phyloP scores from a whole-genome alignment of 2,888 invertebrate genomes.

The Cactoblastis cactorum region DNA sequence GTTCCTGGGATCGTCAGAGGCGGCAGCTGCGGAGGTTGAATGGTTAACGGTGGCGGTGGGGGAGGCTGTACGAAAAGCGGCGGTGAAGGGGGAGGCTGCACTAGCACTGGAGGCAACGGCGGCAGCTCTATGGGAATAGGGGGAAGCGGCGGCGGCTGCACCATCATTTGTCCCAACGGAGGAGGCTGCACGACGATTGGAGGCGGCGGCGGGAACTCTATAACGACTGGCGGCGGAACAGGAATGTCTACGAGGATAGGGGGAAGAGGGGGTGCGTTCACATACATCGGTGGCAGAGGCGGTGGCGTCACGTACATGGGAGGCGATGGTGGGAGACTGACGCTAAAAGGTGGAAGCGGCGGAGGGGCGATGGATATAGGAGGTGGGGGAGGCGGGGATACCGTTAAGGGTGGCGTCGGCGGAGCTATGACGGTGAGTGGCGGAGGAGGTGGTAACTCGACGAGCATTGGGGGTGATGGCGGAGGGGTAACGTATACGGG shows the following conservation, averaged over 20 bases:
- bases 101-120: slow-evolving; percentile 53
- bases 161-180: slow-evolving; percentile 52
- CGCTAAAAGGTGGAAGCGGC: slow-evolving; percentile 48
- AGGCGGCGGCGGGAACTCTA: slow-evolving; percentile 57
- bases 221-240: slow-evolving; percentile 50
- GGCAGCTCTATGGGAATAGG: slow-evolving; percentile 64
- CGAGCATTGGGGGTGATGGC: slow-evolving; percentile 41
- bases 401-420: slow-evolving; percentile 41
- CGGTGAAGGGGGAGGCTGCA: slow-evolving; percentile 56
- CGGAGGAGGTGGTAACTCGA: slow-evolving; percentile 48
- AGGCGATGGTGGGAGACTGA: slow-evolving; percentile 53
- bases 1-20: slow-evolving; percentile 61
- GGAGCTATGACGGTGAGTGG: slow-evolving; percentile 52
- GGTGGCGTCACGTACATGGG: slow-evolving; percentile 55
- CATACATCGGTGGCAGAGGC: slow-evolving; percentile 46
- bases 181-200: slow-evolving; percentile 65
- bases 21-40: slow-evolving; percentile 55
- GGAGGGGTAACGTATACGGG: slow-evolving; percentile 48
- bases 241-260: slow-evolving; percentile 51
- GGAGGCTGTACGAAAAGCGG: slow-evolving; percentile 62
- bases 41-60: slow-evolving; percentile 49
- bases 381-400: slow-evolving; percentile 45
- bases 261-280: slow-evolving; percentile 48
- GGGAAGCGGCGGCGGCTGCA: slow-evolving; percentile 61
- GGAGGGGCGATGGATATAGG: slow-evolving; percentile 53